Conservation (phyloP, 2,888 invertebrate species). For the Beris chalybata region DNA sequence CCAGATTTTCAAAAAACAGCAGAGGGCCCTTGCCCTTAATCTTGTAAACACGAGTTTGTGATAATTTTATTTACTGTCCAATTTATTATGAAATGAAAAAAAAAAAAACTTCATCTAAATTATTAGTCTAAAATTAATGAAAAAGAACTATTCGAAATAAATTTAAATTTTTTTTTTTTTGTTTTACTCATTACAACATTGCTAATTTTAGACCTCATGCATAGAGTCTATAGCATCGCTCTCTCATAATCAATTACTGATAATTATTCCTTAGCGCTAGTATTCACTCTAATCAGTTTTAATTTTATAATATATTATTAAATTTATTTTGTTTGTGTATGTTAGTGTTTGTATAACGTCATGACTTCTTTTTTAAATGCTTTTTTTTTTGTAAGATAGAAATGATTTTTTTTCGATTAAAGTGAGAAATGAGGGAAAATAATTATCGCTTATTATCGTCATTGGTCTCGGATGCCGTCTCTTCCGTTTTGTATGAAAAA, state of each 20-base stretch:
- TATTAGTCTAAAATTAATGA: constrained; percentile 23
- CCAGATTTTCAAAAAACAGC: constrained; percentile 55
- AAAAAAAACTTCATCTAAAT: constrained; percentile 15
- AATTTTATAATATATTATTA: constrained; percentile 1
- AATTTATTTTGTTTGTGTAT: background rate
- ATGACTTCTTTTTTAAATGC: too few relatives aligned
- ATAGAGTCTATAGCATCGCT: background rate
- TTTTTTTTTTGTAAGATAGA: too few relatives aligned
- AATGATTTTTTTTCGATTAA: too few relatives aligned
- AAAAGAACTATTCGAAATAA: constrained; percentile 6
- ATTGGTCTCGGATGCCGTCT: constrained; percentile 5
- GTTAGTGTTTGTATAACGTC: too few relatives aligned
- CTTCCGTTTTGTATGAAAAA: constrained; percentile 14
- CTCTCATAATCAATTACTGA: background rate
- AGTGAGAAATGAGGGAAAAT: too few relatives aligned
- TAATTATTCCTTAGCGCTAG: constrained; percentile 3
- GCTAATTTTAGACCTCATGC: constrained; percentile 7
- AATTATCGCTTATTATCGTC: constrained; percentile 6
- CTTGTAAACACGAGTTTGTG: constrained; percentile 13
- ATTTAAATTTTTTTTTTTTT: too few relatives aligned
- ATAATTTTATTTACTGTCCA: constrained; percentile 26
- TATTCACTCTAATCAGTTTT: background rate
- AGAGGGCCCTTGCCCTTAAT: constrained; percentile 53
- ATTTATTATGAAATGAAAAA: constrained; percentile 18
- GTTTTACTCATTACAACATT: constrained; percentile 1